Evolutionary conservation across 2,888 invertebrate species (phyloP), one percentile per base, ranked within the genome.

Genomic region (Nomada hirtipes): DNA sequence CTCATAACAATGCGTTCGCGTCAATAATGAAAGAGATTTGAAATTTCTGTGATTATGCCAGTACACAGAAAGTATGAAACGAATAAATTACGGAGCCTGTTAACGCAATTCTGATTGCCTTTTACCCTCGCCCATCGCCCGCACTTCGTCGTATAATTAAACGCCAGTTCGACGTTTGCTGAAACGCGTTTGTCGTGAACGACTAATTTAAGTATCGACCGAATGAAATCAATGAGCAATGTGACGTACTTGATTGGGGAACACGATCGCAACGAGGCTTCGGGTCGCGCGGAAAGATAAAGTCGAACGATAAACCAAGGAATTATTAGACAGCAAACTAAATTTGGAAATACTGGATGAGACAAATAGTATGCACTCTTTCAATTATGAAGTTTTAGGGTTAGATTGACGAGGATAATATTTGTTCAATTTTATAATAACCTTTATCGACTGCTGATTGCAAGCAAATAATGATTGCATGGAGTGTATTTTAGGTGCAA

Each of bases 141-240:
- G 20, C 52, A 52, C 69, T 68, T 53, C 68, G 42, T 52, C 69
- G 59, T 63, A 67, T 65, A 76, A 84, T 84, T 86, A 76, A 72
- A 4, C 82, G 74, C 23, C 77, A 63, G 79, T 63, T 65, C 74
- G 71, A 69, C 81, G 78, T 76, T 67, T 57, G 60, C 36, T 53
- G 61, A 76, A 72, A 74, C 84, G 36, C 44, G 47, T 55, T 42
- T 53, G 63, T 36, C 36, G 36, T 36, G 36, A 36, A 36, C 60
- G 73, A 68, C 65, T 78, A 73, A 79, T 80, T 83, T 71, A 67
- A 71, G 55, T 64, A 78, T 75, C 86, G 82, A 77, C 60, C 55
- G 82, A 82, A 77, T 64, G 72, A 68, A 84, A 64, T 83, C 52
- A 60, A 23, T 50, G 59, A 74, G 84, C 77, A 87, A 87, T 79